A percentile compares a stretch with the other conserved stretches of the same genome.
These are phyloP conservation scores for Podilymbus podiceps DNA, from an alignment of 2,113 vertebrate genomes.

Conservation along the genomic window DNA sequence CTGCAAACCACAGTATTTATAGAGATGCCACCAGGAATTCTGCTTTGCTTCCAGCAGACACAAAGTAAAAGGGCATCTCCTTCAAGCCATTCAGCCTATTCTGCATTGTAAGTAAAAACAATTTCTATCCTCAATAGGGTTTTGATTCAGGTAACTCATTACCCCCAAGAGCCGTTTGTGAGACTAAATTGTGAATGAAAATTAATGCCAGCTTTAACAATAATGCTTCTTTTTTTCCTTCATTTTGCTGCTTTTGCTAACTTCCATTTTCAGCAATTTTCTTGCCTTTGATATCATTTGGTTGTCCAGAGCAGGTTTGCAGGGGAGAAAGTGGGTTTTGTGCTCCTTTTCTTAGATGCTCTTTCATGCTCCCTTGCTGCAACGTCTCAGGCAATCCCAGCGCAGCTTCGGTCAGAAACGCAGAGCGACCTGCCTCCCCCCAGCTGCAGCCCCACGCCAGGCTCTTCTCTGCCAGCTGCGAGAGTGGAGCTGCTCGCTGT, in stretches of 20 bases:
- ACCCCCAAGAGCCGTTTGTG: slow-evolving; percentile 14
- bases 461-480: background rate
- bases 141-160: slow-evolving; percentile 51
- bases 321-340: background rate
- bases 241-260: background rate
- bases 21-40: slow-evolving; percentile 10
- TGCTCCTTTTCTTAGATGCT: background rate
- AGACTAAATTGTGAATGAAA: background rate
- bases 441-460: background rate
- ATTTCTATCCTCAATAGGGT: slow-evolving; percentile 11
- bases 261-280: background rate
- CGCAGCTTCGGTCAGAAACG: background rate
- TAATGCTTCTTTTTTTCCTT: background rate
- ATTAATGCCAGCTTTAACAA: background rate
- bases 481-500: background rate
- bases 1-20: slow-evolving; percentile 13
- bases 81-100: background rate
- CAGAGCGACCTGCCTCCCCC: background rate
- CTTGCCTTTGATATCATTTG: background rate
- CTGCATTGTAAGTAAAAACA: slow-evolving; percentile 32
- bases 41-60: slow-evolving; percentile 10
- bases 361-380: background rate
- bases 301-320: background rate
- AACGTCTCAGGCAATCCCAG: background rate
- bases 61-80: slow-evolving; percentile 6